Evolutionary conservation across 1,140 invertebrate genomes (phyloP), one percentile per base, ranked within the genome.

Genomic region (Coelopa frigida): DNA sequence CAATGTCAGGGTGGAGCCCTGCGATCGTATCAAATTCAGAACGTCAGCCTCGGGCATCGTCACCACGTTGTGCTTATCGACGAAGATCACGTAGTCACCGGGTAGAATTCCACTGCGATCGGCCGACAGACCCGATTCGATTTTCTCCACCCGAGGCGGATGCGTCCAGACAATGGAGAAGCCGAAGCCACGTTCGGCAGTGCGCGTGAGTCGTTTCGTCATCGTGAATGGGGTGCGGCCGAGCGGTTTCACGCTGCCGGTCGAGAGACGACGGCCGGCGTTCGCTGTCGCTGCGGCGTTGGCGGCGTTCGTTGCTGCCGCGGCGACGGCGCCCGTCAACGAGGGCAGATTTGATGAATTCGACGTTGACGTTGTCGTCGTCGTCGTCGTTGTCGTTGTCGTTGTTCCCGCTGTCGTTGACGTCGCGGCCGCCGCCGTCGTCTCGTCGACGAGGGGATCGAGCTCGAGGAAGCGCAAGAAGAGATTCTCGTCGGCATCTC

Each of bases 121-220:
- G 4, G 87, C 88, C 0, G 86, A 81, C n/a, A 85, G 75, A 6
- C 84, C 83, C 0, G 81, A 76, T 54, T 92, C 89, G 2, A 94
- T 86, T 44, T 89, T 72, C 59, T 93, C 89, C 17, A 94, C 83
- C 10, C 87, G 77, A n/a, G 82, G 89, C 14, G 91, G 91, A 58
- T 89, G 82, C 3, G 87, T 89, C 84, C 89, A 93, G 1, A 90
- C 84, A n/a, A 94, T 82, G 4, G 88, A 89, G 72, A 94, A 94
- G 2, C 86, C 87, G 60, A 85, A 89, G 5, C 85, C 78, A 20
- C 75, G 74, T 38, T 78, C 75, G 3, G 75, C 65, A 6, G 74
- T 75, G 23, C 79, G 68, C 6, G 74, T 71, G 37, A 84, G 54
- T 52, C 75, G 77, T 58, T 83, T 82, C 22, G 85, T 87, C 36